Base-by-base conservation (phyloP, 1,140 invertebrate genomes). In the Ditylenchus dipsaci region DNA sequence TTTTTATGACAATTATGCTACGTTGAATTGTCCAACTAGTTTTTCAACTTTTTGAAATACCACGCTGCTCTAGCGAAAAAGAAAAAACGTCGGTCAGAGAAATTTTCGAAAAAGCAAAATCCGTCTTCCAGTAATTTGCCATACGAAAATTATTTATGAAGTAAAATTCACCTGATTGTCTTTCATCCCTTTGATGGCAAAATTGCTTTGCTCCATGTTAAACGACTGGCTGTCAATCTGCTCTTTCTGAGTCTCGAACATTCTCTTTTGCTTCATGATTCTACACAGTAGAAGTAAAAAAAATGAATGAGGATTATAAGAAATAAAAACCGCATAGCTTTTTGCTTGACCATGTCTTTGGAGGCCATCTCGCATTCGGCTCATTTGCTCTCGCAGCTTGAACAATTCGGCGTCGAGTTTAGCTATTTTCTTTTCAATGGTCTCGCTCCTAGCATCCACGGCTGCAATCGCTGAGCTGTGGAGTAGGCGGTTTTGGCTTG, bases 141-240 rank as follows among this genome's bases (percentile, higher is more conserved):
- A n/a, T n/a, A n/a, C 15, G 45, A 15, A 21, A 21, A 15, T 67
- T 56, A n/a, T 59, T 13, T 59, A 49, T 19, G 17, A 13, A 26
- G 3, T 8, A n/a, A 26, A 5, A 93, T 15, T 95, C 1, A 90
- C 87, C 80, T 98, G 94, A 29, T 95, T 98, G 82, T 98, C 96
- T 85, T 98, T 98, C 17, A 98, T 85, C 0, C 92, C 91, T 85
- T 98, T 95, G 62, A 94, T 92, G 0, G 93, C 91, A 86, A 93
- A 97, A 84, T 97, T 97, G 17, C 93, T 91, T 85, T 99, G 96
- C 84, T 98, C 96, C 91, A 99, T 95, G 82, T 99, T 99, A 82
- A 99, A 98, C 0, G 92, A 91, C 80, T 99, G 96, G 67, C 94
- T 90, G 70, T 90, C 86, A 33, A 99, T 86, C 84, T 93, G 93